A percentile compares a stretch with the other conserved stretches of the same genome.
These are phyloP conservation scores for Vulpes ferrilata DNA, from an alignment of 2,113 vertebrate genomes.

Conservation along the genomic window DNA sequence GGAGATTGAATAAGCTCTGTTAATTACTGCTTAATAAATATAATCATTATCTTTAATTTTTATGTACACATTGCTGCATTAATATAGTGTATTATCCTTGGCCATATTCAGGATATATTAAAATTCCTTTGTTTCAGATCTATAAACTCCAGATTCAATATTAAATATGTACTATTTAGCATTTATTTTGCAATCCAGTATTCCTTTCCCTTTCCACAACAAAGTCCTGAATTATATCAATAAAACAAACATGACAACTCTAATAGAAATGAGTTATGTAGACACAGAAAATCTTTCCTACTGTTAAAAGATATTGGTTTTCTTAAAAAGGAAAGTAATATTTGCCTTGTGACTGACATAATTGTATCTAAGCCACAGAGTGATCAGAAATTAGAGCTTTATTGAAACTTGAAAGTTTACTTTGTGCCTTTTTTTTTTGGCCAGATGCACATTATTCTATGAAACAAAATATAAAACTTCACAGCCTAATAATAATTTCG, in stretches of 20 bases:
- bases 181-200: not conserved
- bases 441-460: not conserved
- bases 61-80: not conserved
- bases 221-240: slow-evolving; percentile 36
- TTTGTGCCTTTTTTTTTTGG: not conserved
- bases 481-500: not conserved
- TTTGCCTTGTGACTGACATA: slow-evolving; percentile 9
- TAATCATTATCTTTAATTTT: not conserved
- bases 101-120: not conserved
- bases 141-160: not conserved
- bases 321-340: slow-evolving; percentile 18
- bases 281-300: slow-evolving; percentile 5
- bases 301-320: not conserved
- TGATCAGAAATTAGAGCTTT: slow-evolving; percentile 44
- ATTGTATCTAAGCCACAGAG: not conserved
- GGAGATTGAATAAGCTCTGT: not conserved
- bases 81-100: not conserved
- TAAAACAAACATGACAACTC: not conserved
- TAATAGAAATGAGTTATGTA: slow-evolving; percentile 53
- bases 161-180: not conserved
- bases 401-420: slow-evolving; percentile 32
- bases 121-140: not conserved
- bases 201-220: not conserved
- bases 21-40: slow-evolving; percentile 26
- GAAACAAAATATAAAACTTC: not conserved